phyloP scores from a whole-genome alignment of 1,140 invertebrate genomes.

The Neotoxoptera formosana region DNA sequence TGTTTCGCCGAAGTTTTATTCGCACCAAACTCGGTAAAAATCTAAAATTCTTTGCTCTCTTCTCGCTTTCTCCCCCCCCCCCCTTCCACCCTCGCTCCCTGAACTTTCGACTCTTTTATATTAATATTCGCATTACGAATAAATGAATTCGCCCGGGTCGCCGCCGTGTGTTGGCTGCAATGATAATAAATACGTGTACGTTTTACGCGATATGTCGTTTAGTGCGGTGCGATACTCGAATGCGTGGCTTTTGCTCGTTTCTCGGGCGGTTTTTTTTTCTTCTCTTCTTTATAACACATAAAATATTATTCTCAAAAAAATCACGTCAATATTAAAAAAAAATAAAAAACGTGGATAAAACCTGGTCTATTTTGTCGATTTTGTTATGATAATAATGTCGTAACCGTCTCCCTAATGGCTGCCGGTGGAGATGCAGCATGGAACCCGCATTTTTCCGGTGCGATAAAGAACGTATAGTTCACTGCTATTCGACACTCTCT shows the following conservation, averaged over 20 bases:
- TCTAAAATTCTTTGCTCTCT: conserved; percentile 4
- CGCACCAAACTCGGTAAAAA: conserved; percentile 39
- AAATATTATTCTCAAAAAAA: conserved; percentile 9
- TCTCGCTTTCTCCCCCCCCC: too few relatives aligned
- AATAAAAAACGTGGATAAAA: neutral
- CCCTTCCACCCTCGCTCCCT: neutral
- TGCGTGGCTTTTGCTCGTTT: neutral
- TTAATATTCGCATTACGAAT: conserved; percentile 44
- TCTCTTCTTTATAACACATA: neutral
- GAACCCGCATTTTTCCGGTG: conserved; percentile 24
- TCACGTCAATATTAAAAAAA: conserved; percentile 21
- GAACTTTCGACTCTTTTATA: conserved; percentile 37
- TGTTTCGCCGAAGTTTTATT: conserved; percentile 51
- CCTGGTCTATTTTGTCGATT: conserved; percentile 55
- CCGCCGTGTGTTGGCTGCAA: neutral
- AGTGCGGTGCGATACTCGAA: neutral
- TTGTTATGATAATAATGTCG: conserved; percentile 55
- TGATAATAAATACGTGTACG: conserved; percentile 26
- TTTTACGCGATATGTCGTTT: conserved; percentile 44
- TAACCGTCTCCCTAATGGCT: conserved; percentile 54
- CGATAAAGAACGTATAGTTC: conserved; percentile 50
- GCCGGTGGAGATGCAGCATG: neutral
- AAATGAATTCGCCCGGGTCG: neutral
- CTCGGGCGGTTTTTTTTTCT: neutral
- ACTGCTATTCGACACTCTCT: conserved; percentile 7